Evolutionary conservation across 2,797 vertebrate genomes (phyloP).

Genomic region (Coluber constrictor): DNA sequence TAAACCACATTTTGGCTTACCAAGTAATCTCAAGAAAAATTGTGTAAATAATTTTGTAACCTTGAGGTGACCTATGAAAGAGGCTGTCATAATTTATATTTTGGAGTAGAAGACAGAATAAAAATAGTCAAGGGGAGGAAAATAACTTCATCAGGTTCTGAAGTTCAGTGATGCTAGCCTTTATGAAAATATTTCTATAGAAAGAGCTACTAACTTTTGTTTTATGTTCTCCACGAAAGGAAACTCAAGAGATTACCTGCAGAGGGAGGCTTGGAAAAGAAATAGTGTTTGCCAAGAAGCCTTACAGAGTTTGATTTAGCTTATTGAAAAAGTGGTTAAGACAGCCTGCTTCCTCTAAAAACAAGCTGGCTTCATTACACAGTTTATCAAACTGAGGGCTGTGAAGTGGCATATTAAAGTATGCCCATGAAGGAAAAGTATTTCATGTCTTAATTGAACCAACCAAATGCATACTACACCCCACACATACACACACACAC

Average conservation of each 20-base stretch:
- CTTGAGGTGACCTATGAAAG: neutral
- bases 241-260: constrained; percentile 39
- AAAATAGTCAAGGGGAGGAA: neutral
- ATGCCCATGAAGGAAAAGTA: neutral
- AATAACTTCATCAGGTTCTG: neutral
- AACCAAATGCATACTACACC: neutral
- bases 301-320: constrained; percentile 46
- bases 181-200: constrained; percentile 26
- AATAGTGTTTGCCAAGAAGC: neutral
- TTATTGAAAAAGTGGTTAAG: constrained; percentile 28
- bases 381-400: neutral
- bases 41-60: neutral
- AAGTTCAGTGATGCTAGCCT: neutral
- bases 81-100: neutral
- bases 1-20: neutral
- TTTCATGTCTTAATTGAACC: neutral
- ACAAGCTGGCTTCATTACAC: neutral
- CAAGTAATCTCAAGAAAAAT: neutral
- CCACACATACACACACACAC: neutral
- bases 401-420: neutral
- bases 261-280: constrained; percentile 2
- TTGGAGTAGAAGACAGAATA: neutral
- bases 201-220: neutral
- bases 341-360: neutral
- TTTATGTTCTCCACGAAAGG: neutral